Conservation (phyloP, 2,888 invertebrate genomes). For the Acronicta leporina region DNA sequence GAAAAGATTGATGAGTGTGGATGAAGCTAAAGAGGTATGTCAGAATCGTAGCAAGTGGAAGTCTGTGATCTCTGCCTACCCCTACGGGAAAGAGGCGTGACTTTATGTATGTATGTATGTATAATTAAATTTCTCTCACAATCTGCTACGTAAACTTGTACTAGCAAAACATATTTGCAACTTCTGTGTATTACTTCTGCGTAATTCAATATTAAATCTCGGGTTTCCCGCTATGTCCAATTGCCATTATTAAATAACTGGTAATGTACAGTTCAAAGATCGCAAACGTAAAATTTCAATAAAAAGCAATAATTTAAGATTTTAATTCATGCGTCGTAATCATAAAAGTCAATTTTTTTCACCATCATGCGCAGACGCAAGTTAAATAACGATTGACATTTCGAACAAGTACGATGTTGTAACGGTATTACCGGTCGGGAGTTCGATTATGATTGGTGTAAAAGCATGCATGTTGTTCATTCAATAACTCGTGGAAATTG, state of each 20-base stretch:
- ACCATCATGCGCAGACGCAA: conserved; percentile 42
- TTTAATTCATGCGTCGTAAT: conserved; percentile 34
- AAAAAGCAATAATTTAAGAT: conserved; percentile 31
- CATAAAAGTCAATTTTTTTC: conserved; percentile 49
- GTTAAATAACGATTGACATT: conserved; percentile 80
- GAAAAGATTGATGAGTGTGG: no score
- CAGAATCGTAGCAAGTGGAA: no score
- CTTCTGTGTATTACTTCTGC: neutral
- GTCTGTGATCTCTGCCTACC: no score
- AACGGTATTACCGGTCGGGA: conserved; percentile 55
- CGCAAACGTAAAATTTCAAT: conserved; percentile 18
- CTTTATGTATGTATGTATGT: no score
- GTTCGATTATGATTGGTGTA: conserved; percentile 55
- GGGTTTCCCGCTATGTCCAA: neutral
- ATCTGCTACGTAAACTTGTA: no score
- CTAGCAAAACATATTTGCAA: no score
- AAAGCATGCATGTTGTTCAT: conserved; percentile 46
- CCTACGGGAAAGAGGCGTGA: no score
- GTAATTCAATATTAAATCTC: neutral
- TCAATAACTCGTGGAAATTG: conserved; percentile 29
- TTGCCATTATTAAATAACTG: neutral
- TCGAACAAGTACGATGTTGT: conserved; percentile 62
- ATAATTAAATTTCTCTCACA: no score
- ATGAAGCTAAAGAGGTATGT: no score
- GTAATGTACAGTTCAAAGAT: neutral